These are phyloP conservation scores for Crocuta crocuta DNA, from an alignment of 2,113 vertebrate genomes.

Conservation along the genomic window DNA sequence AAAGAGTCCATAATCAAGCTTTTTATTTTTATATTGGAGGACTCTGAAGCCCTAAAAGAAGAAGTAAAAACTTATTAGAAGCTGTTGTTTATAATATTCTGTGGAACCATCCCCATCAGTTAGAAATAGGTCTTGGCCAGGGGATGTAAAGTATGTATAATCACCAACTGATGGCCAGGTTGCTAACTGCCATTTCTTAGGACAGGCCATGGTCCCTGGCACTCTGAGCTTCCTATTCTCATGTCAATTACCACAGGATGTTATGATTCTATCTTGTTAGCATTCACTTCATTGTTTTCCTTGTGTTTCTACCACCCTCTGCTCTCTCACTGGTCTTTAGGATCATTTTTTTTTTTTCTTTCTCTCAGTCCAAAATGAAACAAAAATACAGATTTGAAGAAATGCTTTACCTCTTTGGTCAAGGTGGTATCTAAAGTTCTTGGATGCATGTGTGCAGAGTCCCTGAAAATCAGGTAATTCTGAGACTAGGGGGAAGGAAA, in stretches of 20 bases:
- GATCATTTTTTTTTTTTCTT: neutral
- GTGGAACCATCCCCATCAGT: neutral
- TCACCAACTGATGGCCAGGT: neutral
- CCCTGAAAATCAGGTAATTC: neutral
- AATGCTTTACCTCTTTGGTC: neutral
- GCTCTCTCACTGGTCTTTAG: neutral
- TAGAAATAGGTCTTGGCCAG: neutral
- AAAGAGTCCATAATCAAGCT: neutral
- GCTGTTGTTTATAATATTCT: neutral
- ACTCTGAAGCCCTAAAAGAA: neutral
- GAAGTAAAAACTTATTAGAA: conserved; percentile 17
- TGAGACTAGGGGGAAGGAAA: neutral
- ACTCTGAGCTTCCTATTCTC: neutral
- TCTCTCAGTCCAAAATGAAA: neutral
- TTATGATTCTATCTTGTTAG: neutral
- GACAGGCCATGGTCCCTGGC: neutral
- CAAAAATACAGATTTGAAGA: neutral
- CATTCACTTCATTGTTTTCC: neutral
- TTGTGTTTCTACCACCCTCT: neutral
- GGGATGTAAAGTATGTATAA: neutral
- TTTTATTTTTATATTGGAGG: neutral
- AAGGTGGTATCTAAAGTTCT: neutral
- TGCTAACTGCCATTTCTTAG: neutral
- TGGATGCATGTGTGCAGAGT: neutral
- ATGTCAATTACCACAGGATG: neutral